Conservation (phyloP, 2,888 invertebrate genomes). For the Amphipoea oculea region DNA sequence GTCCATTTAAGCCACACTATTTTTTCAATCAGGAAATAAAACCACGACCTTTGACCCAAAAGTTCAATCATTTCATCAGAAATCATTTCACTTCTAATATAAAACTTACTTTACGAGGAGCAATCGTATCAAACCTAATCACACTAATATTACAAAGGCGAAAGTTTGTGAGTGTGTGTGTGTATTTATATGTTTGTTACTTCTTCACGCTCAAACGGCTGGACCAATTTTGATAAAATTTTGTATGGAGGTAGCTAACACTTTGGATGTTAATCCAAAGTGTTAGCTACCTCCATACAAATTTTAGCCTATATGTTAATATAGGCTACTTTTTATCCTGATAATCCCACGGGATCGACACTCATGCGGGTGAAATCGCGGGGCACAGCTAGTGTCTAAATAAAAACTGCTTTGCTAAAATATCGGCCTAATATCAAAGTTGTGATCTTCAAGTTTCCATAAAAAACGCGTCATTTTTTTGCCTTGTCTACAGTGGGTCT, state of each 20-base stretch:
- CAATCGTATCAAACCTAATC: constrained; percentile 17
- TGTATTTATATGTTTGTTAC: too few relatives aligned
- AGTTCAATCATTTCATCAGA: neutral
- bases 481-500: neutral
- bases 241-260: too few relatives aligned
- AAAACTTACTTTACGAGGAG: constrained; percentile 18
- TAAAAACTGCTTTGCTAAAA: constrained; percentile 27
- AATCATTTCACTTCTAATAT: neutral
- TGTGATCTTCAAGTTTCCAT: constrained; percentile 15
- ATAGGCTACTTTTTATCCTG: too few relatives aligned
- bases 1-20: neutral
- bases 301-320: too few relatives aligned
- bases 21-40: neutral
- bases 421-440: constrained; percentile 34
- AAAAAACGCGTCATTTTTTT: constrained; percentile 28
- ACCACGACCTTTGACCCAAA: neutral
- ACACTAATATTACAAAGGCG: too few relatives aligned
- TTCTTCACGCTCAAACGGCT: too few relatives aligned
- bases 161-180: too few relatives aligned
- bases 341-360: too few relatives aligned
- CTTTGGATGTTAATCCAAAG: too few relatives aligned
- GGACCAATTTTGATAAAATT: too few relatives aligned
- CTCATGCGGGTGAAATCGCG: too few relatives aligned
- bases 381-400: neutral
- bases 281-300: too few relatives aligned